Evolutionary conservation across 2,797 vertebrate species (phyloP).

Genomic region (Cyprinella venusta): DNA sequence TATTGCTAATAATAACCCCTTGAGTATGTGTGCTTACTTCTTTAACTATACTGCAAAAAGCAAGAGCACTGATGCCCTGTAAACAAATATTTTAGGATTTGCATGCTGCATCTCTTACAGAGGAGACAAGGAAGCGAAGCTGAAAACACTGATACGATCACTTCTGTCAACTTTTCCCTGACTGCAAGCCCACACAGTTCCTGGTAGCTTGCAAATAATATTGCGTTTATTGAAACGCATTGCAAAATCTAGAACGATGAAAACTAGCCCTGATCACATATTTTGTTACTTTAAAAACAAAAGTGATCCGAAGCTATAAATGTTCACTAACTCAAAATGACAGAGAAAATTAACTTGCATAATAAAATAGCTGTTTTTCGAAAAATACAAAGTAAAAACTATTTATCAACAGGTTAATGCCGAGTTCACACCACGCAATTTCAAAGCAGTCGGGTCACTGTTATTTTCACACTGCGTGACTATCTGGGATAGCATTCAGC

Average conservation of each 20-base stretch:
- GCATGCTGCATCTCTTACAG: slow-evolving; percentile 9
- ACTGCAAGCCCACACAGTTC: neutral
- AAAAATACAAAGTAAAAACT: neutral
- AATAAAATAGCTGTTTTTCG: neutral
- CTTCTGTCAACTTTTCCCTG: neutral
- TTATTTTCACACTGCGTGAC: too few species aligned
- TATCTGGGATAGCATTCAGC: too few species aligned
- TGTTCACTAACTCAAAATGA: neutral
- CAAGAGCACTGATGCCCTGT: neutral
- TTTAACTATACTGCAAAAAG: slow-evolving; percentile 1
- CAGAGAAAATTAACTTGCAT: neutral
- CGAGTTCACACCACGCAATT: too few species aligned
- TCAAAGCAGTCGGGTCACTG: too few species aligned
- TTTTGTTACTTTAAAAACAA: neutral
- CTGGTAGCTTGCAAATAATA: neutral
- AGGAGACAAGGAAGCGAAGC: slow-evolving; percentile 19
- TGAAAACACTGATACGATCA: slow-evolving; percentile 25
- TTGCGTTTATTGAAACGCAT: neutral
- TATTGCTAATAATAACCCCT: neutral
- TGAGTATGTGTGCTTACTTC: neutral
- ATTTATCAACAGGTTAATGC: neutral
- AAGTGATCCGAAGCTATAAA: neutral
- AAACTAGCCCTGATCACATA: neutral
- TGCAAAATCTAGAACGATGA: neutral
- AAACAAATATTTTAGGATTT: slow-evolving; percentile 36